Percentiles rank a stretch among this genome's conserved stretches.
Conservation (phyloP, 2,797 vertebrate genomes). For the Sebastes taczanowskii region DNA sequence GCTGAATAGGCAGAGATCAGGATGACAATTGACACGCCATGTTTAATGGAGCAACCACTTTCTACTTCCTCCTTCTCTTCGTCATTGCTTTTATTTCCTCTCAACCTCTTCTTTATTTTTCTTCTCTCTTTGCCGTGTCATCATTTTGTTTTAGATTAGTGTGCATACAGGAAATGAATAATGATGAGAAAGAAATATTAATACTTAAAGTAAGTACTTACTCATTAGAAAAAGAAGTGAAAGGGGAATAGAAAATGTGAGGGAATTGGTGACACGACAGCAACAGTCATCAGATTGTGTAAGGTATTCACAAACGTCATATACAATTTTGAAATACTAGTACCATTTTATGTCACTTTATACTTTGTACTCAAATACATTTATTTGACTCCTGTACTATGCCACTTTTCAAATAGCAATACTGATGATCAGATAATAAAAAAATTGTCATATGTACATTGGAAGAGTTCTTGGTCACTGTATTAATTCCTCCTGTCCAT, state of each 20-base stretch:
- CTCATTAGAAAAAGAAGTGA: neutral
- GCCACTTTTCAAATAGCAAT: neutral
- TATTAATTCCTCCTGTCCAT: neutral
- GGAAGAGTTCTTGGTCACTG: neutral
- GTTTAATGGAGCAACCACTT: constrained; percentile 1
- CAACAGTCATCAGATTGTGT: neutral
- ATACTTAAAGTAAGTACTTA: neutral
- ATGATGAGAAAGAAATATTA: neutral
- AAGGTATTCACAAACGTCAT: too few relatives aligned
- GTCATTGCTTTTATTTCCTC: constrained; percentile 13
- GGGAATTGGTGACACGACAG: neutral
- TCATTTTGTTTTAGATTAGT: neutral
- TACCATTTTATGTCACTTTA: too few relatives aligned
- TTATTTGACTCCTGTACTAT: too few relatives aligned
- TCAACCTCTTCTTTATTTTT: neutral
- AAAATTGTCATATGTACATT: neutral
- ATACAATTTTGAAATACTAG: too few relatives aligned
- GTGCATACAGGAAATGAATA: neutral
- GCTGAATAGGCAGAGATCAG: constrained; percentile 19
- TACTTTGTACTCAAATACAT: too few relatives aligned
- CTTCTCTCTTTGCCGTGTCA: neutral
- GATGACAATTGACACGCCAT: constrained; percentile 29
- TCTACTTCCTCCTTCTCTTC: constrained; percentile 7
- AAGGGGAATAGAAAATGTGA: neutral
- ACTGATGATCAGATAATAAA: neutral